Base-by-base conservation (phyloP, 2,113 vertebrate species). In the Calyptommatus sinebrachiatus region DNA sequence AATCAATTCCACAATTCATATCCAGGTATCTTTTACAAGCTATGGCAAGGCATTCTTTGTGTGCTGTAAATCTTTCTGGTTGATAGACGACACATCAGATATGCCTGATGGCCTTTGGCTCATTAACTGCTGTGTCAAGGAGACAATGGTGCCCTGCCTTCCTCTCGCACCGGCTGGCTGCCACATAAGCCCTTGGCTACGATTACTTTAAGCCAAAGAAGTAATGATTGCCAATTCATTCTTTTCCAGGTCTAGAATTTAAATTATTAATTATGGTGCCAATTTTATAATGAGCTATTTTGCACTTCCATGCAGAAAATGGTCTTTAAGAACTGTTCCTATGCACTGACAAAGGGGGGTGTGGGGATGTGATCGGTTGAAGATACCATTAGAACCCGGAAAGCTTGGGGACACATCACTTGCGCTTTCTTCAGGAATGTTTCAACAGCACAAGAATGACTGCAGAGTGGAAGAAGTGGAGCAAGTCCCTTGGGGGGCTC, bases 31-130 rank as follows among this genome's bases (percentile, higher is more conserved):
- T 76, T 67, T 80, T 62, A 78, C 3, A 78, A 72, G 1, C 85
- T 77, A 73, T 81, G 85, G 22, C 69, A 82, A 28, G 60, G 60
- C 1, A 82, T 82, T 2, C 1, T 88, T 84, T 48, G 73, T 71
- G 83, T 53, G n/a, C n/a, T 9, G 24, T 85, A 73, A 26, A 62
- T 80, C 24, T 11, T 76, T 41, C 3, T 66, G 31, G 1, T 20
- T 18, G 57, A 85, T 22, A 1, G 24, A 31, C 67, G 6, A 72
- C 73, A 2, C 0, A 61, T 79, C 66, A 78, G 26, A 11, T 12
- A 80, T 28, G 71, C 16, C 68, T 60, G 69, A n/a, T 24, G 73
- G 22, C 70, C 70, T 53, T 65, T 53, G 22, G 60, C 22, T 22
- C 62, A 66, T 65, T 53, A 66, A 8, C n/a, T 80, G 41, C 26